Percentiles rank a stretch among this genome's conserved stretches.
These are phyloP conservation scores for Todiramphus chloris DNA, from an alignment of 2,113 vertebrate species.

Conservation along the genomic window DNA sequence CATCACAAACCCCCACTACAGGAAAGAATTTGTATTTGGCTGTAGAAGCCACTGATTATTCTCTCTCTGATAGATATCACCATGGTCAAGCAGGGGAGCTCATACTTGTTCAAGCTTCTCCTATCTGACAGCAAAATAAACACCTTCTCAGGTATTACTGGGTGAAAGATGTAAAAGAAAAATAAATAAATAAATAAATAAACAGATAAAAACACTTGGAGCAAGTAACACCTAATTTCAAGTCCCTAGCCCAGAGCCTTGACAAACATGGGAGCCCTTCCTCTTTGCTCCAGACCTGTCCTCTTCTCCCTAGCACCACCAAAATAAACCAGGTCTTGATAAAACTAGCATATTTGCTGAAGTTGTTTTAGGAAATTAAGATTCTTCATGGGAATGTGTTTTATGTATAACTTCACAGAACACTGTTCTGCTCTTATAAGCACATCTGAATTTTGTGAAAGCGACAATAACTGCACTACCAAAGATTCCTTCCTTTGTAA, in stretches of 20 bases:
- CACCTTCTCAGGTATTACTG: not conserved
- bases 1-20: not conserved
- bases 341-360: not conserved
- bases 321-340: not conserved
- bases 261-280: not conserved
- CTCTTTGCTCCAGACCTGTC: not conserved
- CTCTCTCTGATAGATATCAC: not conserved
- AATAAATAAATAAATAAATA: not conserved
- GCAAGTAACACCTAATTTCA: not conserved
- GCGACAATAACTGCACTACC: not conserved
- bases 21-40: not conserved
- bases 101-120: not conserved
- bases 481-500: not conserved
- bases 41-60: accelerated
- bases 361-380: not conserved
- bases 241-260: not conserved
- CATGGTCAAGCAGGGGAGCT: not conserved
- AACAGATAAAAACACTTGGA: not conserved
- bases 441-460: not conserved
- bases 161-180: not conserved
- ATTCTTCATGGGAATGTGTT: not conserved
- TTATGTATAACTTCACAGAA: not conserved
- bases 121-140: not conserved
- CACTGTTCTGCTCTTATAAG: not conserved
- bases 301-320: not conserved